A percentile compares a stretch with the other conserved stretches of the same genome.
phyloP scores from a whole-genome alignment of 2,113 vertebrate genomes.

The Ailurus styani region DNA sequence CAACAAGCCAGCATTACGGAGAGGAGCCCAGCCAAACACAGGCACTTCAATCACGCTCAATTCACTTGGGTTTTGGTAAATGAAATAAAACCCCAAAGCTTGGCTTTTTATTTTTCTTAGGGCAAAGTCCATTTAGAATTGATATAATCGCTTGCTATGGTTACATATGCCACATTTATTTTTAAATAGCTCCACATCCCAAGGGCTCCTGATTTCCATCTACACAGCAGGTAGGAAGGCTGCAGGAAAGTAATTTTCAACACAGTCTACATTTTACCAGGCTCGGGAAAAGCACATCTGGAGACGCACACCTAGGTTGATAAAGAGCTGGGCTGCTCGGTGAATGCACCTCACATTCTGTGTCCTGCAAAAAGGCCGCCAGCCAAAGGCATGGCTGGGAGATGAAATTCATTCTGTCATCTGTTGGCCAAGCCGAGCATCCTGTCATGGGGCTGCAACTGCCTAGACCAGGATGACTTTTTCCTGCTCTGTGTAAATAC shows the following conservation, averaged over 20 bases:
- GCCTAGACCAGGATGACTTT: background rate
- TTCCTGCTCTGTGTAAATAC: background rate
- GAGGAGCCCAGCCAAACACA: conserved; percentile 55
- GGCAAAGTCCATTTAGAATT: conserved; percentile 73
- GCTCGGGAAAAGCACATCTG: conserved; percentile 11
- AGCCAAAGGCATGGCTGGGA: background rate
- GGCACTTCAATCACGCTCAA: conserved; percentile 46
- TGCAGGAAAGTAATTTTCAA: conserved; percentile 66
- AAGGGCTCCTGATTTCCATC: conserved; percentile 67
- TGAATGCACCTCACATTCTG: background rate
- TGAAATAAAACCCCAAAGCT: conserved; percentile 65
- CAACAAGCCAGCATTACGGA: conserved; percentile 53
- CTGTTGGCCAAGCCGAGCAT: background rate
- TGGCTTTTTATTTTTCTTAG: conserved; percentile 68
- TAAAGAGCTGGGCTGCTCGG: background rate
- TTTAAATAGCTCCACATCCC: conserved; percentile 73
- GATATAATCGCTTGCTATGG: conserved; percentile 56
- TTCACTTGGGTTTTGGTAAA: conserved; percentile 65
- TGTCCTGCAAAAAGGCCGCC: background rate
- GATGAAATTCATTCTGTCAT: background rate
- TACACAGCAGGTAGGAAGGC: conserved; percentile 46
- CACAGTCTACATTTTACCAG: conserved; percentile 50
- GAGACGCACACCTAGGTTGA: background rate
- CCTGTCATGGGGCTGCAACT: background rate
- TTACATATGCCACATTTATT: conserved; percentile 71